Evolutionary conservation across 2,797 vertebrate genomes (phyloP).

Genomic region (Tragopan temminckii): DNA sequence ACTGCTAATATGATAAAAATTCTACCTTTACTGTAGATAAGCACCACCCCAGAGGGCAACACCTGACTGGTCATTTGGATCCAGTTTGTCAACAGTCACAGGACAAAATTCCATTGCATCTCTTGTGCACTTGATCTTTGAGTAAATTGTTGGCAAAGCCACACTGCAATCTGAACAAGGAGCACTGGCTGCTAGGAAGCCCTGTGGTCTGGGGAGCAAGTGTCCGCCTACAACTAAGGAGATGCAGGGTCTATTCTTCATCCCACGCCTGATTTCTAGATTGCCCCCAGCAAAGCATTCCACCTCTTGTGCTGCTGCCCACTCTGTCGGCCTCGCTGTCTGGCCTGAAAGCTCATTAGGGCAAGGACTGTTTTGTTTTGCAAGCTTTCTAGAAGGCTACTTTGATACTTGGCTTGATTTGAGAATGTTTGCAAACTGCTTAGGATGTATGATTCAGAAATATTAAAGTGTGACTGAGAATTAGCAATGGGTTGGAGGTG

Average conservation of each 20-base stretch:
- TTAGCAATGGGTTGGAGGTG: conserved; percentile 34
- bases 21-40: background rate
- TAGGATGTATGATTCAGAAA: background rate
- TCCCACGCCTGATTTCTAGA: accelerated
- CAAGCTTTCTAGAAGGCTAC: background rate
- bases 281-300: background rate
- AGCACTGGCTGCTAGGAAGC: background rate
- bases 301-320: background rate
- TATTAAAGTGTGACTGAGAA: conserved; percentile 10
- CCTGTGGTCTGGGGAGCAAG: background rate
- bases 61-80: background rate
- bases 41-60: accelerated
- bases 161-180: background rate
- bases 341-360: background rate
- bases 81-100: background rate
- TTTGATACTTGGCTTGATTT: background rate
- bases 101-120: background rate
- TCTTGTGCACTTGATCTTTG: background rate
- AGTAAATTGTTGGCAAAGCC: background rate
- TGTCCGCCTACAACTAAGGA: accelerated
- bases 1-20: background rate
- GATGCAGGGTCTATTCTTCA: background rate
- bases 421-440: background rate
- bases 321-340: background rate
- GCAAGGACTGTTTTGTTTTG: background rate